Conservation (phyloP, 2,797 vertebrate species). For the Cygnus olor region DNA sequence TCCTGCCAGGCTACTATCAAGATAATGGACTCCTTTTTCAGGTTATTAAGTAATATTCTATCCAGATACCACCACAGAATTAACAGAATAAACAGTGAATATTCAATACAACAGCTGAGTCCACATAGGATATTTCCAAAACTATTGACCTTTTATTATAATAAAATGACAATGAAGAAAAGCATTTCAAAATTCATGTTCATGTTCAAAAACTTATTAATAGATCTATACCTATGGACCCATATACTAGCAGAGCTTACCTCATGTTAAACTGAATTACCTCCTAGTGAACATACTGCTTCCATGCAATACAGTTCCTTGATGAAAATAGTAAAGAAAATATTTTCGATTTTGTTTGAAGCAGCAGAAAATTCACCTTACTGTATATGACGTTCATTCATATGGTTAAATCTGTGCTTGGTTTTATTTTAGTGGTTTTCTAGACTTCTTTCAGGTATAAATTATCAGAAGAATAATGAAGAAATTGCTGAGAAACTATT, state of each 20-base stretch:
- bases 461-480: not conserved
- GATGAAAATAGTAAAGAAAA: not conserved
- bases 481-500: not conserved
- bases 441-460: not conserved
- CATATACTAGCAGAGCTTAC: not conserved
- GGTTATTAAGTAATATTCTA: not conserved
- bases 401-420: not conserved
- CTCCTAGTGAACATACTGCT: not conserved
- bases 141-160: not conserved
- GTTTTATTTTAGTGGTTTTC: not conserved
- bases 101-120: not conserved
- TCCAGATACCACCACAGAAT: not conserved
- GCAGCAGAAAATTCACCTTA: not conserved
- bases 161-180: not conserved
- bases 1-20: slow-evolving; percentile 26
- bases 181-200: not conserved
- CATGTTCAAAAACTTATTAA: not conserved
- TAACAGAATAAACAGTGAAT: not conserved
- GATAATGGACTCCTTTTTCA: slow-evolving; percentile 23
- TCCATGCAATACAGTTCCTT: not conserved
- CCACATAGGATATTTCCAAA: not conserved
- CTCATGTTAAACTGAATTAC: not conserved
- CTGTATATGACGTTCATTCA: not conserved
- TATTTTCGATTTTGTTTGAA: not conserved
- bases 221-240: not conserved